phyloP scores from a whole-genome alignment of 2,113 vertebrate genomes.

The Proterorhinus semilunaris region DNA sequence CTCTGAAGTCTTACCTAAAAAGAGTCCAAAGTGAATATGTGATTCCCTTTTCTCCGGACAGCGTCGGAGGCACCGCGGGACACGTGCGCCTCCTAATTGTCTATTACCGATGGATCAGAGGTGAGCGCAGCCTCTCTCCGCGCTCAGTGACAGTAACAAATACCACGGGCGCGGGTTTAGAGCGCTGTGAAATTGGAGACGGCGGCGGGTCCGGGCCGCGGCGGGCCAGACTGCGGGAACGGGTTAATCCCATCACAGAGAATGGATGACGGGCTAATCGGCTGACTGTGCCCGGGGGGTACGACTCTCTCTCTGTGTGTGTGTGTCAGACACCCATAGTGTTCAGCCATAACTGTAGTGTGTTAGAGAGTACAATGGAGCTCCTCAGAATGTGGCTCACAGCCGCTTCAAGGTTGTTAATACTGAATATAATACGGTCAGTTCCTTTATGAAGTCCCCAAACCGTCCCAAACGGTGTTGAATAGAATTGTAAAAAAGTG shows the following conservation, averaged over 20 bases:
- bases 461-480: too few species aligned
- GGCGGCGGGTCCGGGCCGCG: slow-evolving; percentile 62
- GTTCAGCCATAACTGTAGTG: background rate
- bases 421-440: too few species aligned
- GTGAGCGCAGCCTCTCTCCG: slow-evolving; percentile 11
- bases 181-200: slow-evolving; percentile 78
- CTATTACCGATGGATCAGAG: slow-evolving; percentile 54
- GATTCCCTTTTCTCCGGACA: slow-evolving; percentile 4
- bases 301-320: slow-evolving; percentile 27
- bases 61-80: slow-evolving; percentile 16
- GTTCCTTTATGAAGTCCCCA: too few species aligned
- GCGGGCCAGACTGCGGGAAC: slow-evolving; percentile 70
- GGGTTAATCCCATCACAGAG: slow-evolving; percentile 64
- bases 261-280: slow-evolving; percentile 63
- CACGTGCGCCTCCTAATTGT: slow-evolving; percentile 27
- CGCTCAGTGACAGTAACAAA: slow-evolving; percentile 73
- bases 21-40: slow-evolving; percentile 4
- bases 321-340: slow-evolving; percentile 21
- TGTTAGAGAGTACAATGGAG: too few species aligned
- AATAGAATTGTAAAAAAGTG: too few species aligned
- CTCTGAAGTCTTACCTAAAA: slow-evolving; percentile 7
- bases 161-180: slow-evolving; percentile 70
- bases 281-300: slow-evolving; percentile 25
- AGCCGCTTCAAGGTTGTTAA: too few species aligned
- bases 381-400: too few species aligned